phyloP scores from a whole-genome alignment of 1,140 invertebrate species.

The Trichogramma pretiosum region DNA sequence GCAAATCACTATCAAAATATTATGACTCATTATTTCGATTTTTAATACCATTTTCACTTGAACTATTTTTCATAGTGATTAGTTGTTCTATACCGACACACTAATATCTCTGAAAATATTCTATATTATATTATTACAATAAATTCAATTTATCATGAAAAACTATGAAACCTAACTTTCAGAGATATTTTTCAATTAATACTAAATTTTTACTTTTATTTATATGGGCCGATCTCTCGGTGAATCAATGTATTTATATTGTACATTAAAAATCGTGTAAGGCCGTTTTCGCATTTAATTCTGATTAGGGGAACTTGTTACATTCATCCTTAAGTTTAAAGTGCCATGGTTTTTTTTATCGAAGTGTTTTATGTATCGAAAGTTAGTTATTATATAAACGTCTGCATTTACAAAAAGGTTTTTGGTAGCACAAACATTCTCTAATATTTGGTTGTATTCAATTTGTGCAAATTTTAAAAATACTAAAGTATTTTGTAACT shows the following conservation, averaged over 20 bases:
- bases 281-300: conserved; percentile 28
- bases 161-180: conserved; percentile 7
- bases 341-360: not conserved
- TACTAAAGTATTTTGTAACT: not conserved
- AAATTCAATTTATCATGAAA: conserved; percentile 1
- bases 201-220: conserved; percentile 22
- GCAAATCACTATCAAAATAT: too few species aligned
- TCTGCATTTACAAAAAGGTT: conserved; percentile 21
- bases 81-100: not conserved
- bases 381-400: conserved; percentile 27
- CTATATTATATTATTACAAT: not conserved
- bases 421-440: conserved; percentile 14
- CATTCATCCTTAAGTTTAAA: not conserved
- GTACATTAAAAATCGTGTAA: conserved; percentile 36
- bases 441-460: not conserved
- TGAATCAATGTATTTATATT: too few species aligned
- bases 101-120: conserved; percentile 12
- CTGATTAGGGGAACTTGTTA: not conserved
- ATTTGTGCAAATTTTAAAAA: conserved; percentile 13
- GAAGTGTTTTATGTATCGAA: not conserved
- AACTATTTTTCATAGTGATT: conserved; percentile 7
- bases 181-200: conserved; percentile 14
- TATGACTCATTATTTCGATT: too few species aligned
- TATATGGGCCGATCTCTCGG: too few species aligned
- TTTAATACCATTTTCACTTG: conserved; percentile 11